Percentiles rank a stretch among this genome's conserved stretches.
These are phyloP conservation scores for Syrmaticus mikado DNA, from an alignment of 2,113 vertebrate genomes.

Conservation along the genomic window DNA sequence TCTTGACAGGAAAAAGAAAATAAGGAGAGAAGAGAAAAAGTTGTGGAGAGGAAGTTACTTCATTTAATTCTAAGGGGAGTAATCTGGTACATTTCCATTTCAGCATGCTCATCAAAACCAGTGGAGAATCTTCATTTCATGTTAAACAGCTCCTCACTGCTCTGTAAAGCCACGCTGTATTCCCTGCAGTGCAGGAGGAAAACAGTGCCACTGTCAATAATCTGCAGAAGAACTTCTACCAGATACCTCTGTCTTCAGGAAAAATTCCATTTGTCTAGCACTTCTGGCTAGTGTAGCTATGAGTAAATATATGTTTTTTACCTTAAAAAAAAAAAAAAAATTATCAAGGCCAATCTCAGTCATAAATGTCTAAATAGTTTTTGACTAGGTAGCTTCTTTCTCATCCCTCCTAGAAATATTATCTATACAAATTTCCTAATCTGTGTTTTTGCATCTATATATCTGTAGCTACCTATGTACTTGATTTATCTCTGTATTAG, in stretches of 20 bases:
- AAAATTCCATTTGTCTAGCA: neutral
- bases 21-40: neutral
- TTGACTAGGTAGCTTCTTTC: neutral
- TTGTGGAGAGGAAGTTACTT: neutral
- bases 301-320: neutral
- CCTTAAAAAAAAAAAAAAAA: neutral
- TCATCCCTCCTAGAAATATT: neutral
- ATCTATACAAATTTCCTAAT: neutral
- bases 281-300: neutral
- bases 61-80: neutral
- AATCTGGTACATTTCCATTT: neutral
- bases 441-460: neutral
- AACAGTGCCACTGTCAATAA: neutral
- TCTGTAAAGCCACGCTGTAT: neutral
- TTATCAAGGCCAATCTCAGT: neutral
- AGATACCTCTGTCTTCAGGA: neutral
- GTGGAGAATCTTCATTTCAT: neutral
- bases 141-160: neutral
- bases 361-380: neutral
- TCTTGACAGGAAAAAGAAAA: neutral
- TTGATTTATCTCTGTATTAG: neutral
- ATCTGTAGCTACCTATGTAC: neutral
- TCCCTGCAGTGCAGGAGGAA: neutral
- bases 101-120: neutral
- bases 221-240: neutral